Evolutionary conservation across 1,140 invertebrate species (phyloP).

Genomic region (Drosophila novamexicana): DNA sequence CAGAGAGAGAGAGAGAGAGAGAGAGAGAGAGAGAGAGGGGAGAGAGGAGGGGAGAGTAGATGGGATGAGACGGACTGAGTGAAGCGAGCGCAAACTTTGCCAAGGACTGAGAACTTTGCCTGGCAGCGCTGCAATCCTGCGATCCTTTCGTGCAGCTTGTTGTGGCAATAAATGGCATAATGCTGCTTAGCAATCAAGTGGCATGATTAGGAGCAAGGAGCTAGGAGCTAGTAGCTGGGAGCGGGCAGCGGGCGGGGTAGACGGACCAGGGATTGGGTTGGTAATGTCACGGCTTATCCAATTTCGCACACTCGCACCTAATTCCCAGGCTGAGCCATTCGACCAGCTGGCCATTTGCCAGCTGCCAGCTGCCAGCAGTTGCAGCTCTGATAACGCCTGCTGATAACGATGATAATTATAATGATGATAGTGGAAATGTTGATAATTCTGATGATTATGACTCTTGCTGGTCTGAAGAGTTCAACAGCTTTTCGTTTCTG

Average conservation of each 20-base stretch:
- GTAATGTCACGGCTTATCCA: constrained; percentile 6
- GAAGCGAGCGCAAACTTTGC: constrained; percentile 16
- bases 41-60: neutral
- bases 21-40: neutral
- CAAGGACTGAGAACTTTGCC: constrained; percentile 5
- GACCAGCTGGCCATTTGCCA: constrained; percentile 10
- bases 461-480: neutral
- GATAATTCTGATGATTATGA: neutral
- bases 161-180: constrained; percentile 80
- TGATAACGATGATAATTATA: constrained; percentile 35
- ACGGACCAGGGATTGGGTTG: neutral
- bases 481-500: neutral
- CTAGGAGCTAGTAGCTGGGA: too few species aligned
- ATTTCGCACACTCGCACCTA: constrained; percentile 1
- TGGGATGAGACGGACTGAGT: constrained; percentile 13
- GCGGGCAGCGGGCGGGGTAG: neutral
- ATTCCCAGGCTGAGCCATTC: constrained; percentile 14
- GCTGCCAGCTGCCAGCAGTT: constrained; percentile 37
- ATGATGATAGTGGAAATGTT: constrained; percentile 5
- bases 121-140: neutral
- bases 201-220: constrained; percentile 53
- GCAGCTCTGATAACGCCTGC: constrained; percentile 24
- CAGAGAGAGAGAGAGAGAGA: neutral
- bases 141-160: constrained; percentile 33
- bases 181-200: constrained; percentile 78